Percentiles rank a stretch among this genome's conserved stretches.
Conservation (phyloP, 1,140 invertebrate species). For the Polypedilum vanderplanki region DNA sequence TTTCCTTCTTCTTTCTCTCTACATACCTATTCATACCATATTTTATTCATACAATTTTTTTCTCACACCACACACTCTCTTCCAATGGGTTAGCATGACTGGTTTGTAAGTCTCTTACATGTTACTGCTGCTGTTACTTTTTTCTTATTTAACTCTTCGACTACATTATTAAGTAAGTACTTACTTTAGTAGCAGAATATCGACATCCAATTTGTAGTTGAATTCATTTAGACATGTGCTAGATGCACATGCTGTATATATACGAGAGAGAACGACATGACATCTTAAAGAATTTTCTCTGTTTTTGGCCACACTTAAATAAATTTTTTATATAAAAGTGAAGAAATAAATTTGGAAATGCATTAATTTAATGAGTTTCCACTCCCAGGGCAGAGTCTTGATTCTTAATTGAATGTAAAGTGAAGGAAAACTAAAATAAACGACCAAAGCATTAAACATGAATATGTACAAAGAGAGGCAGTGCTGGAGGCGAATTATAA, state of each 20-base stretch:
- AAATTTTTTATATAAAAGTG: no score
- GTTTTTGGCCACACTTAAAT: no score
- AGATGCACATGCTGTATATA: no score
- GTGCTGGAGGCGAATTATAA: constrained; percentile 19
- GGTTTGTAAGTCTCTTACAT: background rate
- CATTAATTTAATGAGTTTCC: background rate
- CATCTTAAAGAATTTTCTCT: no score
- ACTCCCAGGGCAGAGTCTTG: background rate
- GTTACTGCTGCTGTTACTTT: background rate
- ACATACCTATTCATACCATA: background rate
- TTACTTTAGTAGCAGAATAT: background rate
- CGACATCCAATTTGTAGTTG: constrained; percentile 7
- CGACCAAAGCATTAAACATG: background rate
- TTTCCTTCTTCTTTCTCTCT: background rate
- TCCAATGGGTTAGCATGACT: background rate
- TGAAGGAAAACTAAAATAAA: background rate
- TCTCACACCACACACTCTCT: background rate
- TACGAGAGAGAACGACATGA: no score
- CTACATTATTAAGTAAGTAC: background rate
- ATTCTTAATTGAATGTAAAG: constrained; percentile 1
- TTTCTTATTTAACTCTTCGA: no score
- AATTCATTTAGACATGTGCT: no score
- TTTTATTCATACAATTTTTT: background rate
- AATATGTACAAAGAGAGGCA: background rate
- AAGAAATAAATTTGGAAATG: no score